Evolutionary conservation across 2,113 vertebrate species (phyloP).

Genomic region (Apteryx mantelli): DNA sequence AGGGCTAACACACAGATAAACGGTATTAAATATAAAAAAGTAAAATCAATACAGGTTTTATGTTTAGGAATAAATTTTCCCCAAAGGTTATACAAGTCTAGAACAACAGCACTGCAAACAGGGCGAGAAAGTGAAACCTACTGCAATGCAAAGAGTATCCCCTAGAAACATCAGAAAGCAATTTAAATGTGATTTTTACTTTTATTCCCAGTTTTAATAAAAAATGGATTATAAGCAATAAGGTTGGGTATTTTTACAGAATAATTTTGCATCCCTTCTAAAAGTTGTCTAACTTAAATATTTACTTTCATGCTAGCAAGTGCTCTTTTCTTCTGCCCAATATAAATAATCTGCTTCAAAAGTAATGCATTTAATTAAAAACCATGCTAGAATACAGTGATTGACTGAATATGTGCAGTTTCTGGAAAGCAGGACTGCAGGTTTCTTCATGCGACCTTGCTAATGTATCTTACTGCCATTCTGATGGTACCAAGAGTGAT

Average conservation of each 20-base stretch:
- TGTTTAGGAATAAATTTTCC: constrained; percentile 18
- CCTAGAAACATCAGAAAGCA: constrained; percentile 47
- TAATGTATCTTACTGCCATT: background rate
- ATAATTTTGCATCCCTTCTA: constrained; percentile 27
- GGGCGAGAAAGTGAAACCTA: background rate
- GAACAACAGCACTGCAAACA: background rate
- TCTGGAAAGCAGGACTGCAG: background rate
- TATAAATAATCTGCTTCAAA: background rate
- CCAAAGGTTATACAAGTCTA: background rate
- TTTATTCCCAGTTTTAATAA: constrained; percentile 54
- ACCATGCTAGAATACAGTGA: background rate
- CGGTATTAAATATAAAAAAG: constrained; percentile 11
- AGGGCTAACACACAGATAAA: constrained; percentile 13
- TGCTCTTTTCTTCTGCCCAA: constrained; percentile 3
- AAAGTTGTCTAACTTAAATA: constrained; percentile 47
- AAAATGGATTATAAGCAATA: constrained; percentile 58
- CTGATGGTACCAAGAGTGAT: background rate
- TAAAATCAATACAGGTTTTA: constrained; percentile 10
- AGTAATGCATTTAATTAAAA: background rate
- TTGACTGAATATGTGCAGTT: background rate
- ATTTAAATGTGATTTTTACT: constrained; percentile 37
- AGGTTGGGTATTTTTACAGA: constrained; percentile 41
- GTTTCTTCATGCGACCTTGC: background rate
- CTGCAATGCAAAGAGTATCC: constrained; percentile 17
- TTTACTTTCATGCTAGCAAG: constrained; percentile 13